These are phyloP conservation scores for Bryconaethiops microstoma DNA, from an alignment of 2,797 vertebrate species.

Conservation along the genomic window DNA sequence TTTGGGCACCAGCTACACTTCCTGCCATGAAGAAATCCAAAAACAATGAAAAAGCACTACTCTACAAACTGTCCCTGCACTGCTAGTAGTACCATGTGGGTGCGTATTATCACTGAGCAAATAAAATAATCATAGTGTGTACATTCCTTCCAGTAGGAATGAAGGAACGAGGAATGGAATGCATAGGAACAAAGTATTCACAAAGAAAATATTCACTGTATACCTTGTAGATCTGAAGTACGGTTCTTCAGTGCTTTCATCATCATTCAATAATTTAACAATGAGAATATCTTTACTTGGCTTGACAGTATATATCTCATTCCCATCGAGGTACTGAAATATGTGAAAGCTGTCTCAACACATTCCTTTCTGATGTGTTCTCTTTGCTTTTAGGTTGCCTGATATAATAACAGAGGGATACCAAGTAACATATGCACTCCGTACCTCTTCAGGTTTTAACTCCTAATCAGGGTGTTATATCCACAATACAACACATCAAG, in stretches of 20 bases:
- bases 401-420: not conserved
- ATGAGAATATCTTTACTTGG: not conserved
- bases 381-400: conserved; percentile 15
- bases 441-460: conserved; percentile 15
- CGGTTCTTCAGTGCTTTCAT: conserved; percentile 10
- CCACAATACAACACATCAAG: conserved; percentile 3
- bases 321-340: not conserved
- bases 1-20: no score
- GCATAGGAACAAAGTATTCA: not conserved
- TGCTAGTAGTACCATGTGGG: not conserved
- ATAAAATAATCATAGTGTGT: conserved; percentile 2
- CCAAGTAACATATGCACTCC: not conserved
- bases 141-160: not conserved
- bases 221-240: not conserved
- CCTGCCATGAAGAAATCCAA: not conserved
- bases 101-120: not conserved
- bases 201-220: not conserved
- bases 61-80: conserved; percentile 4
- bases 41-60: not conserved
- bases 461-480: not conserved
- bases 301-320: not conserved
- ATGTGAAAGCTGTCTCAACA: conserved; percentile 18
- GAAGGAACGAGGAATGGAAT: not conserved
- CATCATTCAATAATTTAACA: conserved; percentile 8
- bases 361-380: conserved; percentile 20